Evolutionary conservation across 2,888 invertebrate genomes (phyloP), one percentile per base, ranked within the genome.

Genomic region (Chymomyza caudatula): DNA sequence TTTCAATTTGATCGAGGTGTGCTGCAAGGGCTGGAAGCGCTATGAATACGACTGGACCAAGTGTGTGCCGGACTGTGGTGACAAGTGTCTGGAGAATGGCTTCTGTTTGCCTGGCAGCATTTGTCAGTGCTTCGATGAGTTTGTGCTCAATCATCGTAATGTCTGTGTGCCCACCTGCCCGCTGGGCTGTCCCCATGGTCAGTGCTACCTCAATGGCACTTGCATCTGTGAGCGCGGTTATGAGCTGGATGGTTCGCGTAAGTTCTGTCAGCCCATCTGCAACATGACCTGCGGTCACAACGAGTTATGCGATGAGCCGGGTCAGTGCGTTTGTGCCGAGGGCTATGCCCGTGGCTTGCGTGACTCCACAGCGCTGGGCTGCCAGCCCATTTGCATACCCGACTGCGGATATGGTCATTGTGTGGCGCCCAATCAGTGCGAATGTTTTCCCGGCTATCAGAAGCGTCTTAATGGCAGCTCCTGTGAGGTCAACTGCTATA

Each of bases 1-100:
- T 56, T 89, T 87, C 93, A 95, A 87, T 84, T 92, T 92, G 58
- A 92, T 94, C 77, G 92, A 93, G 68, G 92, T 93, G 15, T 96
- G 96, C 85, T 96, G 96, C 85, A 92, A 92, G 2, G 95, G 95
- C 29, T 95, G 93, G 90, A 91, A 92, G 61, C 92, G 93, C 2
- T 93, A 94, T 83, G 91, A 92, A n/a, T 92, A 94, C 88, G 92
- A 92, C 87, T 91, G 87, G 87, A 92, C 90, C 22, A 91, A 77
- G 49, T 92, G 92, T 77, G 85, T 86, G 6, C 91, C 92, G 2
- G 84, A 89, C 29, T 93, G 93, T 66, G 76, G 78, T 0, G 78
- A 84, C 0, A 74, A 76, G 5, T 89, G 89, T 56, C 80, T 63
- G 60, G 77, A 90, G 22, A 92, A 92, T 70, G 92, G 92, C 0